Evolutionary conservation across 2,888 invertebrate genomes (phyloP).

Genomic region (Oscheius myriophilus): DNA sequence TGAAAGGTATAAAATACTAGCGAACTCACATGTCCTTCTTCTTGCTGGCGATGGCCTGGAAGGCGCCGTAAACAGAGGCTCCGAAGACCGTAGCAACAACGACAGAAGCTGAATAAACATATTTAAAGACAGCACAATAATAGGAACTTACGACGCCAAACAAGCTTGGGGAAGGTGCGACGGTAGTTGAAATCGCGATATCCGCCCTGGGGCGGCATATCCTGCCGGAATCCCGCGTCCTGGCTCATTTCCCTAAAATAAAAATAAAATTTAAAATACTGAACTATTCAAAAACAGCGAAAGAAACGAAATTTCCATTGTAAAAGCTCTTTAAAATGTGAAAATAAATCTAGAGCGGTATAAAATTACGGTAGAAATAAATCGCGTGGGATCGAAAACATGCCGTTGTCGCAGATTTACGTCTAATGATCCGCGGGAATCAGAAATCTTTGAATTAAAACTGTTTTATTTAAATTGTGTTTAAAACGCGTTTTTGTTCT

Average conservation of each 20-base stretch:
- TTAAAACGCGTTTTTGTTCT: too few relatives aligned
- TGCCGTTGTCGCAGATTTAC: too few relatives aligned
- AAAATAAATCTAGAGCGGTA: too few relatives aligned
- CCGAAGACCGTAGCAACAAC: slow-evolving; percentile 52
- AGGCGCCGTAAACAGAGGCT: slow-evolving; percentile 53
- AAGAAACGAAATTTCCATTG: too few relatives aligned
- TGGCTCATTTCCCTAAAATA: slow-evolving; percentile 21
- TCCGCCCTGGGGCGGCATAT: slow-evolving; percentile 92
- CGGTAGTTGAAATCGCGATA: slow-evolving; percentile 80
- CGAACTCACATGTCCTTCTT: slow-evolving; percentile 38
- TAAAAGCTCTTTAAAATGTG: too few relatives aligned
- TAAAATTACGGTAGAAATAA: too few relatives aligned
- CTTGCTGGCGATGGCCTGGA: slow-evolving; percentile 46
- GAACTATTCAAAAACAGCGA: too few relatives aligned
- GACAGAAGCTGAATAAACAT: slow-evolving; percentile 50
- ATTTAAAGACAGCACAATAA: neutral
- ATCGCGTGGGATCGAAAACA: too few relatives aligned
- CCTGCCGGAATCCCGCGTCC: slow-evolving; percentile 76
- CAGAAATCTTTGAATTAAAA: too few relatives aligned
- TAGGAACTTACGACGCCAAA: slow-evolving; percentile 64
- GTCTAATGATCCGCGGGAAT: too few relatives aligned
- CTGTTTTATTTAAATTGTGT: too few relatives aligned
- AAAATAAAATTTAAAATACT: neutral
- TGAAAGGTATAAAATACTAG: neutral
- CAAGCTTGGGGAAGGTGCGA: slow-evolving; percentile 69